Conservation (phyloP, 1,140 invertebrate genomes). For the Sycophila sp. region DNA sequence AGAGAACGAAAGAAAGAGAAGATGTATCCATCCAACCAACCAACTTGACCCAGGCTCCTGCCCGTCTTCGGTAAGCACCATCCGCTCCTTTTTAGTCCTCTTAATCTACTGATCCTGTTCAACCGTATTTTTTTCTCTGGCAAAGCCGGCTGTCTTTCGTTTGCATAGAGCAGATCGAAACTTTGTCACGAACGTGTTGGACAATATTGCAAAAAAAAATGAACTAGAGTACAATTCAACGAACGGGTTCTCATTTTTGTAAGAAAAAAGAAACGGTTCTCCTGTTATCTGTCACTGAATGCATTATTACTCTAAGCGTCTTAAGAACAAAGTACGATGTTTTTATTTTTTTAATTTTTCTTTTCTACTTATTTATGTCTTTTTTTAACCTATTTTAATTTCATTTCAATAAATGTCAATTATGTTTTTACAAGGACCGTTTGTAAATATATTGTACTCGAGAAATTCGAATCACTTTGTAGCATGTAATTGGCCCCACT, state of each 20-base stretch:
- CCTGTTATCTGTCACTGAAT: constrained; percentile 1
- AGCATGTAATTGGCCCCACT: not conserved
- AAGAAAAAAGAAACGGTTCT: constrained; percentile 21
- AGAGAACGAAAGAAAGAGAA: constrained; percentile 58
- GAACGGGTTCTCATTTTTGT: constrained; percentile 24
- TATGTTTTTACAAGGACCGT: not conserved
- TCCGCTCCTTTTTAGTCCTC: constrained; percentile 65
- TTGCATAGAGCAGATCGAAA: constrained; percentile 24
- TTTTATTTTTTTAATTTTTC: constrained; percentile 5
- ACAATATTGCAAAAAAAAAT: too few relatives aligned
- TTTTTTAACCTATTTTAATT: not conserved
- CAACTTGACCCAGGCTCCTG: constrained; percentile 67
- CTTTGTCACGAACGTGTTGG: constrained; percentile 17
- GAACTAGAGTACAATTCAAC: not conserved
- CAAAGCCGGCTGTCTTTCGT: constrained; percentile 34
- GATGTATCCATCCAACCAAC: constrained; percentile 66
- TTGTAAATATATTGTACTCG: too few relatives aligned
- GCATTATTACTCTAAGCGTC: not conserved
- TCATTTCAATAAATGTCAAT: too few relatives aligned
- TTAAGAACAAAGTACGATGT: constrained; percentile 6
- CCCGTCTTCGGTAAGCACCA: constrained; percentile 67
- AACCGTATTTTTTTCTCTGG: constrained; percentile 32
- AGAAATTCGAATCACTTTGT: not conserved
- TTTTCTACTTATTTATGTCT: not conserved
- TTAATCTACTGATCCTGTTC: constrained; percentile 64